Evolutionary conservation across 1,140 invertebrate genomes (phyloP).

Genomic region (Cardiocondyla obscurior): DNA sequence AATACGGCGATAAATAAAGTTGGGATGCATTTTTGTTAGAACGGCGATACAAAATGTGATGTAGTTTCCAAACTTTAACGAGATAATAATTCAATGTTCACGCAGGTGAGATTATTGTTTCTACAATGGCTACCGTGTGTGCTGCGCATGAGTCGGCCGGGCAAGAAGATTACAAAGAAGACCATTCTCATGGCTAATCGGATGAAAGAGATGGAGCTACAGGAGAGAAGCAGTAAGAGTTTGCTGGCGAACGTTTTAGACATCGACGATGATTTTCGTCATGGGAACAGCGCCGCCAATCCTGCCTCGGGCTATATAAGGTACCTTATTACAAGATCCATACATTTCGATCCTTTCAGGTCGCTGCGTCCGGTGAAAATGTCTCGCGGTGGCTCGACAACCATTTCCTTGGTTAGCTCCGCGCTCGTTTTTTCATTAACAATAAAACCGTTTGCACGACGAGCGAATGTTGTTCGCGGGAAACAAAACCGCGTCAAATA

Average conservation of each 20-base stretch:
- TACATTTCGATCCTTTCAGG: background rate
- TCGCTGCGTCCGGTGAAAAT: background rate
- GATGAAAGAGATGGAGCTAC: slow-evolving; percentile 95
- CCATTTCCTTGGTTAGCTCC: background rate
- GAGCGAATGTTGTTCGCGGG: background rate
- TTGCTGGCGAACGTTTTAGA: slow-evolving; percentile 96
- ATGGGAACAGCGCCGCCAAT: slow-evolving; percentile 81
- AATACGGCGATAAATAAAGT: background rate
- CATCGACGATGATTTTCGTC: slow-evolving; percentile 96
- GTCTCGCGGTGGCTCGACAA: background rate
- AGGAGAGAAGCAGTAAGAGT: slow-evolving; percentile 96
- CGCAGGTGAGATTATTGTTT: slow-evolving; percentile 95
- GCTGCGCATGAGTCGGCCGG: slow-evolving; percentile 96
- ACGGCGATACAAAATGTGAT: background rate
- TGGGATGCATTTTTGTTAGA: background rate
- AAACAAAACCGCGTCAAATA: slow-evolving; percentile 10
- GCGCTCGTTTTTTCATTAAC: slow-evolving; percentile 1
- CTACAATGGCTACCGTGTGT: slow-evolving; percentile 98
- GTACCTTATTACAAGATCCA: slow-evolving; percentile 63
- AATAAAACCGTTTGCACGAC: background rate
- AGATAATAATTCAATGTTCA: slow-evolving; percentile 21
- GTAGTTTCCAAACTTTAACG: background rate
- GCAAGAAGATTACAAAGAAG: slow-evolving; percentile 96
- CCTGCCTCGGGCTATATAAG: slow-evolving; percentile 77
- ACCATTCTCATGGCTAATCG: slow-evolving; percentile 94